These are phyloP conservation scores for Apodemus sylvaticus DNA, from an alignment of 2,113 vertebrate genomes.

Conservation along the genomic window DNA sequence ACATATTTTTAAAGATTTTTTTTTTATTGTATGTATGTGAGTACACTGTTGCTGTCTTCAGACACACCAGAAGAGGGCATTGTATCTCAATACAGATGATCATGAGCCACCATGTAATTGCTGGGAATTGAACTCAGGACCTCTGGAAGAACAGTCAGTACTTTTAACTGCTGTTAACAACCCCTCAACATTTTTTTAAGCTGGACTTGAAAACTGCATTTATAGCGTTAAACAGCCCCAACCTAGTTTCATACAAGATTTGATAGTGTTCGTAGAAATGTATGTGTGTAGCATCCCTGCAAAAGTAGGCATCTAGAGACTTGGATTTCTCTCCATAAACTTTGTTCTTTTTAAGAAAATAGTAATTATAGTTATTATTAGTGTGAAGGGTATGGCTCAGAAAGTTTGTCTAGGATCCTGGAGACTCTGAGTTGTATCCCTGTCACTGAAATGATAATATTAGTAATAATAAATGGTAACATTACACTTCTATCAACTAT, in stretches of 20 bases:
- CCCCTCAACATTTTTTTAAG: background rate
- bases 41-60: no score
- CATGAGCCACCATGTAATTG: no score
- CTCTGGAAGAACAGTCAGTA: no score
- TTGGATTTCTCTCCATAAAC: background rate
- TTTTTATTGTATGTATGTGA: no score
- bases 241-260: background rate
- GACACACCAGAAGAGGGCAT: no score
- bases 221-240: background rate
- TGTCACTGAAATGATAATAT: background rate
- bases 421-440: background rate
- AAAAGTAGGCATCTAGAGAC: background rate
- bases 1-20: background rate
- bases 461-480: background rate
- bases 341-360: background rate
- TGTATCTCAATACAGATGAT: no score
- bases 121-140: no score
- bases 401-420: background rate
- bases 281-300: background rate
- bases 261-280: background rate
- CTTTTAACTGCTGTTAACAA: no score
- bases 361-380: background rate
- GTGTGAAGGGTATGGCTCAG: background rate
- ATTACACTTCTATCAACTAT: background rate
- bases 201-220: background rate